These are phyloP conservation scores for Actinopyga echinites DNA, from an alignment of 53 echinoderm and acorn worm genomes.

Conservation along the genomic window DNA sequence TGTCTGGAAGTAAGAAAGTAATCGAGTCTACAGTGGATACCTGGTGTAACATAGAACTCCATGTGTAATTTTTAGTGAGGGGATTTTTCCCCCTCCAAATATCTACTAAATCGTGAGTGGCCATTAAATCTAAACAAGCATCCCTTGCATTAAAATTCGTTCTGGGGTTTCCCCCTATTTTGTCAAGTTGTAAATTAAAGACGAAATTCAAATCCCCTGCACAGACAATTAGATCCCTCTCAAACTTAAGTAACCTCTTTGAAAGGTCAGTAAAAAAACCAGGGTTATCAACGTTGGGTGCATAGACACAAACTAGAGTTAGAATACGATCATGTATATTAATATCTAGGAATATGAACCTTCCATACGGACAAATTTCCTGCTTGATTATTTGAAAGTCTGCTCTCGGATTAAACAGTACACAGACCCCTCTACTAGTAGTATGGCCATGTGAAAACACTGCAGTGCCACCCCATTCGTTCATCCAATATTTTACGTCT, in stretches of 20 bases:
- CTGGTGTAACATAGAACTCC: background rate
- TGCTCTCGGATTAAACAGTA: background rate
- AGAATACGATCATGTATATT: no score
- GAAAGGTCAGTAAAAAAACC: no score
- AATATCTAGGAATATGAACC: background rate
- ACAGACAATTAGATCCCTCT: no score
- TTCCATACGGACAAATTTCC: background rate
- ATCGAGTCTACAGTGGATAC: background rate
- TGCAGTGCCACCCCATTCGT: no score
- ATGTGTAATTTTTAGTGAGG: background rate
- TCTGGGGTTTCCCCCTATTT: no score
- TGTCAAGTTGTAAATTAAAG: no score
- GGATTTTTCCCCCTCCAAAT: background rate
- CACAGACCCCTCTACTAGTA: no score
- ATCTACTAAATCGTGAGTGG: background rate
- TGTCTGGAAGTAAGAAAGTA: background rate
- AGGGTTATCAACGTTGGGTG: background rate
- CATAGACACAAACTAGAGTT: background rate
- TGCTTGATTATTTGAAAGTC: background rate
- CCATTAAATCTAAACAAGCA: background rate
- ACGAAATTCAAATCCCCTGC: no score
- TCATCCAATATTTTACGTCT: no score
- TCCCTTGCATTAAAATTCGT: no score
- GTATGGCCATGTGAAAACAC: no score
- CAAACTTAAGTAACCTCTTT: no score